These are phyloP conservation scores for Ceratina calcarata DNA, from an alignment of 1,140 invertebrate species.

Conservation along the genomic window DNA sequence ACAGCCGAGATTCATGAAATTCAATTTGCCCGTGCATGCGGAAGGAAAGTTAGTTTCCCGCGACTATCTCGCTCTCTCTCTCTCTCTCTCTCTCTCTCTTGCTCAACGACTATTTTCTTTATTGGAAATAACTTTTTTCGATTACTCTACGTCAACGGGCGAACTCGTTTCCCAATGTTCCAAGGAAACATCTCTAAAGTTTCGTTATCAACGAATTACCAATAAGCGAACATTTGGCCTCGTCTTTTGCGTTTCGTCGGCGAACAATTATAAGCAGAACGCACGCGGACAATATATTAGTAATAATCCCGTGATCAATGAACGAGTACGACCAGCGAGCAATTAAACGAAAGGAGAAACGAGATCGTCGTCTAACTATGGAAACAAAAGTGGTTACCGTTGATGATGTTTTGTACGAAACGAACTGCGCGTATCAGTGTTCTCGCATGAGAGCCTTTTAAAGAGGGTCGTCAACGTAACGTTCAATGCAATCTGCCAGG, in stretches of 20 bases:
- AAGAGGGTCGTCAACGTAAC: constrained; percentile 11
- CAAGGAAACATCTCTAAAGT: constrained; percentile 6
- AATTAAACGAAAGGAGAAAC: neutral
- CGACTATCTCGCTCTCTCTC: neutral
- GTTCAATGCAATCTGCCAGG: constrained; percentile 39
- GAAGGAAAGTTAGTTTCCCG: constrained; percentile 23
- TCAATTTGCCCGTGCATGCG: constrained; percentile 48
- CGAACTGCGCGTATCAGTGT: constrained; percentile 8
- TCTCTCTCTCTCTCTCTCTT: neutral
- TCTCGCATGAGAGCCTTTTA: constrained; percentile 25
- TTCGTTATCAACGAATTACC: neutral
- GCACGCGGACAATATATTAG: too few species aligned
- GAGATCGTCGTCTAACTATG: too few species aligned
- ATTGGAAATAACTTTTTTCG: constrained; percentile 47
- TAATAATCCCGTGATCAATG: too few species aligned
- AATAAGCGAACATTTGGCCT: neutral
- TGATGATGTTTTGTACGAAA: constrained; percentile 20
- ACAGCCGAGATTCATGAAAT: constrained; percentile 47
- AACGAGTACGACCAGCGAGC: too few species aligned
- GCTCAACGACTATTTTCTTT: constrained; percentile 8
- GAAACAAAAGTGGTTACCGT: neutral
- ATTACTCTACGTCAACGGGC: constrained; percentile 21
- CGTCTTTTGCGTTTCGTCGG: neutral
- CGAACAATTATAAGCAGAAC: neutral
- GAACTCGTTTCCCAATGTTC: constrained; percentile 21